These are phyloP conservation scores for Strix aluco DNA, from an alignment of 2,113 vertebrate genomes.

Conservation along the genomic window DNA sequence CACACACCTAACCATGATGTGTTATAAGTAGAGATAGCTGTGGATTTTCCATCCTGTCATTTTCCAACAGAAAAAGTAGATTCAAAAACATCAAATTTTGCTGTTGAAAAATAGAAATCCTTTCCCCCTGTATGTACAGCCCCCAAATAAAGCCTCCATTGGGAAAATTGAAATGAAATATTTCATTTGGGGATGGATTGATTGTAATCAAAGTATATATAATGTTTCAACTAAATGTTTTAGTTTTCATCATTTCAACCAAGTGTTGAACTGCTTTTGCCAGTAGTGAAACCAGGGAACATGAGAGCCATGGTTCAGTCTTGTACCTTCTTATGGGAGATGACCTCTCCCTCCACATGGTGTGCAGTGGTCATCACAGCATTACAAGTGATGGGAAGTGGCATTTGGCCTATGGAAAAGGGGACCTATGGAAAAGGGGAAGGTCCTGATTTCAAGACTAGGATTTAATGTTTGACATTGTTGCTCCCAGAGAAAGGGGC, in stretches of 20 bases:
- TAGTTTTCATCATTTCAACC: background rate
- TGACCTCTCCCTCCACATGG: background rate
- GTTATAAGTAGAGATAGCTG: slow-evolving; percentile 69
- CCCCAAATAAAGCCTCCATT: background rate
- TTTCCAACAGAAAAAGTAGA: slow-evolving; percentile 51
- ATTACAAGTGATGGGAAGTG: background rate
- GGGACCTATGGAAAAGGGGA: background rate
- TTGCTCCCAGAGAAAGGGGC: background rate
- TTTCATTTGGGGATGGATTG: background rate
- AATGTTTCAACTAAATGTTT: background rate
- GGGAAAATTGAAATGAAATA: background rate
- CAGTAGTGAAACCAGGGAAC: background rate
- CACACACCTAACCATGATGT: slow-evolving; percentile 70
- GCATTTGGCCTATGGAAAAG: background rate
- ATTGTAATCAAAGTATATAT: background rate
- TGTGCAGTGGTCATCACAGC: background rate
- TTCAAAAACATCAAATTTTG: slow-evolving; percentile 52
- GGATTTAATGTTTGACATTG: background rate
- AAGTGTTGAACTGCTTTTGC: background rate
- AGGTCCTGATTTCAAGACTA: background rate
- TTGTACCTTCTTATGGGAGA: background rate
- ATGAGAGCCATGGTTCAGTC: background rate
- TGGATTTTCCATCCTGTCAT: slow-evolving; percentile 71
- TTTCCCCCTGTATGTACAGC: background rate
- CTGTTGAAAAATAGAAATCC: slow-evolving; percentile 30